phyloP scores from a whole-genome alignment of 2,797 vertebrate genomes.

The Anguilla marmorata region DNA sequence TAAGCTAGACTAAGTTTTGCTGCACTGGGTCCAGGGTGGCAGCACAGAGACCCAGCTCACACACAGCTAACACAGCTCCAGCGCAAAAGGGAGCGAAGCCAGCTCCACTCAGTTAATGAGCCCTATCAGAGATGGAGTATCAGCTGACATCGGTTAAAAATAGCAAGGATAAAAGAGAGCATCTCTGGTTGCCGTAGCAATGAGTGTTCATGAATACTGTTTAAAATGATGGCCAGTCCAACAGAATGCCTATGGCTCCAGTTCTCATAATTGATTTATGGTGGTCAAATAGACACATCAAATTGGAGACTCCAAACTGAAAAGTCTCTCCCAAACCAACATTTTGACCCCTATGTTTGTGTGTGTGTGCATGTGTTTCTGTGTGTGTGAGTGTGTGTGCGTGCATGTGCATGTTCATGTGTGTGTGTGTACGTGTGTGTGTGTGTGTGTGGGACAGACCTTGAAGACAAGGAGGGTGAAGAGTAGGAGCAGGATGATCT shows the following conservation, averaged over 20 bases:
- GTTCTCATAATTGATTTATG: not conserved
- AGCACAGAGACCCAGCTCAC: not conserved
- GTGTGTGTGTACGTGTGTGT: not conserved
- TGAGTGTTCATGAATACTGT: constrained; percentile 49
- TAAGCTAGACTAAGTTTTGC: not conserved
- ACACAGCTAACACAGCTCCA: not conserved
- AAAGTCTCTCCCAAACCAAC: not conserved
- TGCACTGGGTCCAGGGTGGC: not conserved
- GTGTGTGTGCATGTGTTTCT: constrained; percentile 5
- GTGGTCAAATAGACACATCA: not conserved
- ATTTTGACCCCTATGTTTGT: not conserved
- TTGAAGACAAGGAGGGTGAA: constrained; percentile 73
- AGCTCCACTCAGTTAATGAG: not conserved
- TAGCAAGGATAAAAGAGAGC: constrained; percentile 61
- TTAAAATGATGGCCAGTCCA: not conserved
- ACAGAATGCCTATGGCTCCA: not conserved
- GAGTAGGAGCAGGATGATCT: constrained; percentile 71
- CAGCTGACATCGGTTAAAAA: constrained; percentile 67
- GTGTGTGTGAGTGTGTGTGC: not conserved
- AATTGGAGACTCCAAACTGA: not conserved
- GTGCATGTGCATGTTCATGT: not conserved
- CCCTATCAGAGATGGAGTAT: constrained; percentile 47
- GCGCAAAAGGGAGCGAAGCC: not conserved
- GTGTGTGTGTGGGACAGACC: constrained; percentile 47
- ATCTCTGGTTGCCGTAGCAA: constrained; percentile 71